Conservation (phyloP, 1,140 invertebrate species). For the Thaumetopoea pityocampa region DNA sequence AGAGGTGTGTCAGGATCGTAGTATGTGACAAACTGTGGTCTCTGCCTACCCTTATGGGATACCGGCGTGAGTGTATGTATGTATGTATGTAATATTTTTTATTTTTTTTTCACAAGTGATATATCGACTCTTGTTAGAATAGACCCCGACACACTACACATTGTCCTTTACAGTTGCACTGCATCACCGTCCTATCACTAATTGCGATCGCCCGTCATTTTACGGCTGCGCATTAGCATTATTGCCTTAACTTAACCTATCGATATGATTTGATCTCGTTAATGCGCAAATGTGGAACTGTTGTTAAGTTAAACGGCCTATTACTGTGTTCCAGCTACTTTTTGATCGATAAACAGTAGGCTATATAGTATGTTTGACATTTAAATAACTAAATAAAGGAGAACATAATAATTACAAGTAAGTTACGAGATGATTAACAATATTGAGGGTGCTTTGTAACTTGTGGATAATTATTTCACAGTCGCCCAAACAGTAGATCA, state of each 20-base stretch:
- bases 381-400: too few species aligned
- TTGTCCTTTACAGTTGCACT: conserved; percentile 37
- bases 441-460: too few species aligned
- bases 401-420: too few species aligned
- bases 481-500: too few species aligned
- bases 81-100: background rate
- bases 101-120: background rate
- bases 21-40: too few species aligned
- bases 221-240: conserved; percentile 66
- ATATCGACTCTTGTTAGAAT: conserved; percentile 4
- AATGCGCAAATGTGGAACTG: conserved; percentile 32
- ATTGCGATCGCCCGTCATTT: conserved; percentile 67
- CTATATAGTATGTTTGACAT: background rate
- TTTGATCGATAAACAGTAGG: conserved; percentile 1
- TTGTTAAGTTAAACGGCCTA: conserved; percentile 17
- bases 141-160: conserved; percentile 21
- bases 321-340: conserved; percentile 22
- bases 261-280: conserved; percentile 38
- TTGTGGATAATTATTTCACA: too few species aligned
- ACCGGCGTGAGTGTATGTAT: background rate
- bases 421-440: too few species aligned
- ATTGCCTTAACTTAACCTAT: conserved; percentile 42
- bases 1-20: too few species aligned
- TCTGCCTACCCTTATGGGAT: too few species aligned
- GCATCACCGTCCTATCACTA: conserved; percentile 49